phyloP scores from a whole-genome alignment of 2,113 vertebrate species.

The Brachirus orientalis region DNA sequence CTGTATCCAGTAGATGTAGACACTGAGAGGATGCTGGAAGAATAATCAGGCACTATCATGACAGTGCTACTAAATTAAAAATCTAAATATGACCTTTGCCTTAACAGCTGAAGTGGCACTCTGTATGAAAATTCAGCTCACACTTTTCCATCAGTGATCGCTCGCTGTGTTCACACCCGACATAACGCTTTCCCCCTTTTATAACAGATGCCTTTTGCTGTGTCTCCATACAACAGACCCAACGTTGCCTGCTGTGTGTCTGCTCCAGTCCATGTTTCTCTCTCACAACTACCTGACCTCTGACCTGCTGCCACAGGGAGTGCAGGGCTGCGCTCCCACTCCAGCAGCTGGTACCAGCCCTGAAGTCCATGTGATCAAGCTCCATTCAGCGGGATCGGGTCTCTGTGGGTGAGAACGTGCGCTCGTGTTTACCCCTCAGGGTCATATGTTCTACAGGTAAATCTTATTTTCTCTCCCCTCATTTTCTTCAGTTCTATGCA shows the following conservation, averaged over 20 bases:
- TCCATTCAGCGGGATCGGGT: constrained; percentile 73
- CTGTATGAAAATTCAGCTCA: too few species aligned
- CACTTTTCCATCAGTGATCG: too few species aligned
- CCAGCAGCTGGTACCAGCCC: constrained; percentile 2
- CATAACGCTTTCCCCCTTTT: too few species aligned
- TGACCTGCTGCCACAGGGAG: constrained; percentile 76
- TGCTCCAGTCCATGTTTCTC: constrained; percentile 76
- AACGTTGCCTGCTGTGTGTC: constrained; percentile 69
- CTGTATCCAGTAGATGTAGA: too few species aligned
- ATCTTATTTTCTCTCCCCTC: not conserved
- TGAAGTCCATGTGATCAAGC: constrained; percentile 81
- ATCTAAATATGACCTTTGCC: too few species aligned
- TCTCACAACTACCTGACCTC: constrained; percentile 80
- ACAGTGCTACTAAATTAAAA: too few species aligned
- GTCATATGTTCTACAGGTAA: not conserved
- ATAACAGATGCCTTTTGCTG: constrained; percentile 74
- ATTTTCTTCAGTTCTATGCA: constrained; percentile 62
- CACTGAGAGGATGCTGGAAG: too few species aligned
- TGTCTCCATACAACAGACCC: constrained; percentile 74
- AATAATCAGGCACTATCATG: too few species aligned
- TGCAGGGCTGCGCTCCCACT: constrained; percentile 66
- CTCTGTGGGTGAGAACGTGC: constrained; percentile 73
- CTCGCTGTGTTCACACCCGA: too few species aligned
- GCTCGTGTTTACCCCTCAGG: not conserved
- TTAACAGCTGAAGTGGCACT: too few species aligned